A percentile compares a stretch with the other conserved stretches of the same genome.
Evolutionary conservation across 2,113 vertebrate genomes (phyloP).

Genomic region (Polypterus senegalus): DNA sequence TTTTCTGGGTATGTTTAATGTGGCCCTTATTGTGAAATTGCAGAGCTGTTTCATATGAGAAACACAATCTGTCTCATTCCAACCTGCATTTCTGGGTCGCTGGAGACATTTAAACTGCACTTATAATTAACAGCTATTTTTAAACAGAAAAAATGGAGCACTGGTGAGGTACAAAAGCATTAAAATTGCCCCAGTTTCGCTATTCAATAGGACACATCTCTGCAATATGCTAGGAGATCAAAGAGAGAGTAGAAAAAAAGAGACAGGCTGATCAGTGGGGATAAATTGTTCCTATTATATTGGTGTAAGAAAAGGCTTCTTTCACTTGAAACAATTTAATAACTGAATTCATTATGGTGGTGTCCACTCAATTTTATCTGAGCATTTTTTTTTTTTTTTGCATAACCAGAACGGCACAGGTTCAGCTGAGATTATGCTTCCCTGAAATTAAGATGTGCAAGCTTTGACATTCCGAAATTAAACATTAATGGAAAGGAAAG

Average conservation of each 20-base stretch:
- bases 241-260: constrained; percentile 90
- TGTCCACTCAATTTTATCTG: constrained; percentile 78
- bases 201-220: constrained; percentile 99
- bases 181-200: constrained; percentile 99
- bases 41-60: constrained; percentile 74
- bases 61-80: constrained; percentile 81
- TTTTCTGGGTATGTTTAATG: neutral
- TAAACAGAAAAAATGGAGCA: constrained; percentile 99
- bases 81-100: constrained; percentile 99
- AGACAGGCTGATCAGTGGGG: constrained; percentile 95
- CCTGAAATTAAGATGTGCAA: constrained; percentile 92
- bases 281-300: constrained; percentile 99
- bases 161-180: constrained; percentile 99
- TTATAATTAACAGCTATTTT: constrained; percentile 99
- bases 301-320: constrained; percentile 95
- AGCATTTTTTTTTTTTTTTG: constrained; percentile 41
- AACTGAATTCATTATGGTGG: constrained; percentile 97
- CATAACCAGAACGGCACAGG: constrained; percentile 62
- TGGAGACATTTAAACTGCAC: constrained; percentile 99
- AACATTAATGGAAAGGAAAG: constrained; percentile 80
- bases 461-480: constrained; percentile 91
- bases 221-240: constrained; percentile 98
- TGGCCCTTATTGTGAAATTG: constrained; percentile 34
- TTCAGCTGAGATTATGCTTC: constrained; percentile 74
- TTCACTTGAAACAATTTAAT: constrained; percentile 99